Conservation (phyloP, 2,113 vertebrate species). For the Campylomormyrus tamandua region DNA sequence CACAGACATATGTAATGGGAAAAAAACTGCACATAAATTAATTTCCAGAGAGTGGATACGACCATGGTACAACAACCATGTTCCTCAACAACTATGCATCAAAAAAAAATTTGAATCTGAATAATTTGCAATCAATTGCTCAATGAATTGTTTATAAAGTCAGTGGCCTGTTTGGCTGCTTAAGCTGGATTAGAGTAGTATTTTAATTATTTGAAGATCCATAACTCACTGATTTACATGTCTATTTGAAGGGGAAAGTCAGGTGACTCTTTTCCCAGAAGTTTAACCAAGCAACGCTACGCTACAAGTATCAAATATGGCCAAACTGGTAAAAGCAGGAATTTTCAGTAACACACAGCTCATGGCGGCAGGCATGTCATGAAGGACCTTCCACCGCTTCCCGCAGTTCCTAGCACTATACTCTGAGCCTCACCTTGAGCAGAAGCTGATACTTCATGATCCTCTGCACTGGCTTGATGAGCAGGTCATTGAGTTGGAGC, state of each 20-base stretch:
- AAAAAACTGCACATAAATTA: neutral
- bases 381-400: neutral
- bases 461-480: slow-evolving; percentile 88
- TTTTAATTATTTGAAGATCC: neutral
- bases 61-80: neutral
- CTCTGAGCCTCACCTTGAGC: slow-evolving; percentile 68
- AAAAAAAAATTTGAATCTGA: neutral
- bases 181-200: neutral
- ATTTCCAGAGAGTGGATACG: neutral
- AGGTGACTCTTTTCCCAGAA: neutral
- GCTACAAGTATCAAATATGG: neutral
- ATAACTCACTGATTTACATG: neutral
- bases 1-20: neutral
- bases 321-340: neutral
- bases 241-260: neutral
- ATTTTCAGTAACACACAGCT: neutral
- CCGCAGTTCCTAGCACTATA: neutral
- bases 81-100: neutral
- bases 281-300: too few species aligned
- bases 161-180: neutral
- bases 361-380: neutral
- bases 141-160: neutral
- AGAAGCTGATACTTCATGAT: slow-evolving; percentile 94
- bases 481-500: slow-evolving; percentile 81
- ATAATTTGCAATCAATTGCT: neutral